These are phyloP conservation scores for Saccostrea glomerata DNA, from an alignment of 1,140 invertebrate species.

Conservation along the genomic window DNA sequence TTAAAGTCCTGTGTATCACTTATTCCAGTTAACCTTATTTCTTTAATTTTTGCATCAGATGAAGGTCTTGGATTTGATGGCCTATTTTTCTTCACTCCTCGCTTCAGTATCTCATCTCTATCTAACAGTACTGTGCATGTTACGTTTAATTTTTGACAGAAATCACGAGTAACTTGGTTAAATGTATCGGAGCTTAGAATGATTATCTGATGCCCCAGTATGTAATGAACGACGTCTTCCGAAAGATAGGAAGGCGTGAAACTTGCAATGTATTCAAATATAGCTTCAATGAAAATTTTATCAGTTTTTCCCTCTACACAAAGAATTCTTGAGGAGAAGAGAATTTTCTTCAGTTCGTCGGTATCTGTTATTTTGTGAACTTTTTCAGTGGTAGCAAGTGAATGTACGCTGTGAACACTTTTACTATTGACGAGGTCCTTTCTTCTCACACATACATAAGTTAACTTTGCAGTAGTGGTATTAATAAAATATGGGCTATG, in stretches of 20 bases:
- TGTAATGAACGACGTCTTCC: neutral
- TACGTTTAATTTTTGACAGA: too few relatives aligned
- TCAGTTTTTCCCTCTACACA: conserved; percentile 43
- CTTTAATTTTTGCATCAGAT: neutral
- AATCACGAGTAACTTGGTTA: too few relatives aligned
- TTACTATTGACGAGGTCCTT: neutral
- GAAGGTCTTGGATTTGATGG: neutral
- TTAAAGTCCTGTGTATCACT: neutral
- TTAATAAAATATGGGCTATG: conserved; percentile 48
- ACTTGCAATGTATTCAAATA: neutral
- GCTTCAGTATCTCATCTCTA: neutral
- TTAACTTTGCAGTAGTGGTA: neutral
- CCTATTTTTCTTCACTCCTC: neutral
- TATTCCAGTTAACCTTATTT: neutral
- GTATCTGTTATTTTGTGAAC: neutral
- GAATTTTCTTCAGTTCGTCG: conserved; percentile 27
- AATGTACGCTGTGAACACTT: neutral
- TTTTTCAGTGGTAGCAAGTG: neutral
- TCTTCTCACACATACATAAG: conserved; percentile 1
- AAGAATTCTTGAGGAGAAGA: conserved; percentile 45
- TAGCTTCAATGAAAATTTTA: too few relatives aligned
- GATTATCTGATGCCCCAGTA: neutral
- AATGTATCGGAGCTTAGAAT: neutral
- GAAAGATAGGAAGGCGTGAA: neutral
- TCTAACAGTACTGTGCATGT: too few relatives aligned